phyloP scores from a whole-genome alignment of 2,113 vertebrate genomes.

The Forbesichthys agassizii region DNA sequence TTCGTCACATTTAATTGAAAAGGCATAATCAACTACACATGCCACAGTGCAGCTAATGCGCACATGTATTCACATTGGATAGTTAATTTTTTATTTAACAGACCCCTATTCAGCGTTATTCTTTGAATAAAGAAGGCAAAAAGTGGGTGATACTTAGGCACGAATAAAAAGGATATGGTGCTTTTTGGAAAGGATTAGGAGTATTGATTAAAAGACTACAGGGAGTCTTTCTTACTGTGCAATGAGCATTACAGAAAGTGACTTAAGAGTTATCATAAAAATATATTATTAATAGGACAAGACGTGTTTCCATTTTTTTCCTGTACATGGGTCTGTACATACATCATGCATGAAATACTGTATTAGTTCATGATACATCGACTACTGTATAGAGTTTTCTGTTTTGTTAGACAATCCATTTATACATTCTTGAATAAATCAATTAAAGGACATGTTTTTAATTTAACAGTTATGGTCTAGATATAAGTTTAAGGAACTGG shows the following conservation, averaged over 20 bases:
- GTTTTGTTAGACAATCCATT: too few relatives aligned
- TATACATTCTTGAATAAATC: too few relatives aligned
- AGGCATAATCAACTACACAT: conserved; percentile 1
- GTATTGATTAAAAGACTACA: neutral
- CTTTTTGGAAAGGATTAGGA: conserved; percentile 31
- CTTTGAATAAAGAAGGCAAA: conserved; percentile 20
- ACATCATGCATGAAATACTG: too few relatives aligned
- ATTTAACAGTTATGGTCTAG: too few relatives aligned
- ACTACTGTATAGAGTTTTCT: too few relatives aligned
- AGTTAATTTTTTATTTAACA: neutral
- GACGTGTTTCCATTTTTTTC: neutral
- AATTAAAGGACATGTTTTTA: too few relatives aligned
- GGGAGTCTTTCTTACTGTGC: conserved; percentile 25
- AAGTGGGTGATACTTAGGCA: conserved; percentile 20
- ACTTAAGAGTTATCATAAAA: neutral
- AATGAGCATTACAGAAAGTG: conserved; percentile 1
- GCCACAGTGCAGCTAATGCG: neutral
- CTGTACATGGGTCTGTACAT: too few relatives aligned
- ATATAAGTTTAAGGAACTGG: too few relatives aligned
- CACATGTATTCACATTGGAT: too few relatives aligned
- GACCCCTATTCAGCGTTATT: conserved; percentile 16
- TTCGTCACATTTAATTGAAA: neutral
- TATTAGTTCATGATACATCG: too few relatives aligned
- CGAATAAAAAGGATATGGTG: conserved; percentile 15
- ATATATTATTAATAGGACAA: neutral